phyloP scores from a whole-genome alignment of 2,888 invertebrate genomes.

The Clanis bilineata region DNA sequence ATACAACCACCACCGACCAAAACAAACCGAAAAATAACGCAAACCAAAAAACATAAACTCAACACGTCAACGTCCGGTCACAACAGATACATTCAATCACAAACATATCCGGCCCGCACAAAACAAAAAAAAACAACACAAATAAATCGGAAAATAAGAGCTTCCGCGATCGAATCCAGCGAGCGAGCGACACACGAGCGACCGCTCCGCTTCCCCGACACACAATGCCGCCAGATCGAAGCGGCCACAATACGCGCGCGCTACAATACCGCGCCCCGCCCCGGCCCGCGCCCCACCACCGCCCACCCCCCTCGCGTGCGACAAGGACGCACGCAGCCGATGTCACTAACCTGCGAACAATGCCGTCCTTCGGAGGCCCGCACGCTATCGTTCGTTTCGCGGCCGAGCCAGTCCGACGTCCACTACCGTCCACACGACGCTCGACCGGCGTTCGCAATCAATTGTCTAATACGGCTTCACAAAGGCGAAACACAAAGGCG shows the following conservation, averaged over 20 bases:
- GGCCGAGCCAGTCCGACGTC: conserved; percentile 26
- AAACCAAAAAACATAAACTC: conserved; percentile 48
- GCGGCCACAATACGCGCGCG: conserved; percentile 80
- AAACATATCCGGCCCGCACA: conserved; percentile 26
- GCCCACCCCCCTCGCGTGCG: conserved; percentile 64
- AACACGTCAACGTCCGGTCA: conserved; percentile 48
- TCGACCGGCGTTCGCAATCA: conserved; percentile 59
- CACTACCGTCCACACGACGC: background rate
- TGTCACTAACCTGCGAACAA: conserved; percentile 81
- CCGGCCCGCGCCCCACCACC: conserved; percentile 50
- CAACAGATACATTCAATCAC: background rate
- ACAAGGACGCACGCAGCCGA: conserved; percentile 79
- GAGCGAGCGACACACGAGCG: conserved; percentile 62
- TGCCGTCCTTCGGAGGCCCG: conserved; percentile 64
- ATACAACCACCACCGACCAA: conserved; percentile 46
- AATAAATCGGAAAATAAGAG: conserved; percentile 56
- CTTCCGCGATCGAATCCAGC: conserved; percentile 63
- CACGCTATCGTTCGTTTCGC: conserved; percentile 40
- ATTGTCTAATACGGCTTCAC: conserved; percentile 77
- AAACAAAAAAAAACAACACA: conserved; percentile 41
- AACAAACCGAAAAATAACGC: conserved; percentile 45
- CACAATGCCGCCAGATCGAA: conserved; percentile 82
- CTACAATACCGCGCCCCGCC: conserved; percentile 65
- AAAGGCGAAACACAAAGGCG: conserved; percentile 78
- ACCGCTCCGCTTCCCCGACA: conserved; percentile 60